A percentile compares a stretch with the other conserved stretches of the same genome.
Evolutionary conservation across 2,113 vertebrate species (phyloP).

Genomic region (Hyperopisus bebe): DNA sequence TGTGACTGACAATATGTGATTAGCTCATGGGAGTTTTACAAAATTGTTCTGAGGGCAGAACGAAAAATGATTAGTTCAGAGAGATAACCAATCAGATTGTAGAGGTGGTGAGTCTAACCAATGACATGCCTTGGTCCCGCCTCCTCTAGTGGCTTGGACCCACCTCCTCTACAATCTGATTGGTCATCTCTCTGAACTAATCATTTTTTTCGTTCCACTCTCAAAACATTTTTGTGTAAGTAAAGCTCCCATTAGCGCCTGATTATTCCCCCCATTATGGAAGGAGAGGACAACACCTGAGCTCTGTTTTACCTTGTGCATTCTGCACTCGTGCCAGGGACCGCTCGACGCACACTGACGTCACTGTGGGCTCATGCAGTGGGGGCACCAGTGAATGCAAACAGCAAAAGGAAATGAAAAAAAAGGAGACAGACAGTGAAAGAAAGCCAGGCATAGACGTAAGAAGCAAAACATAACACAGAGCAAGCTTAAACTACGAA

Average conservation of each 20-base stretch:
- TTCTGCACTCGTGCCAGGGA: constrained; percentile 95
- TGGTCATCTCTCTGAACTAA: not conserved
- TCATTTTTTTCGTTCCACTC: not conserved
- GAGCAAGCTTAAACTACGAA: not conserved
- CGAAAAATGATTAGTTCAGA: not conserved
- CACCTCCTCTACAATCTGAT: not conserved
- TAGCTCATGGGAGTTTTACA: not conserved
- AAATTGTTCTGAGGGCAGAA: not conserved
- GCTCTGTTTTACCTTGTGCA: constrained; percentile 82
- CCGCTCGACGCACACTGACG: constrained; percentile 94
- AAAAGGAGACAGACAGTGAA: constrained; percentile 35
- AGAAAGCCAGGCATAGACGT: not conserved
- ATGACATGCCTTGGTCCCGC: not conserved
- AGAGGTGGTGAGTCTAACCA: not conserved
- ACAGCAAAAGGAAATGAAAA: constrained; percentile 37
- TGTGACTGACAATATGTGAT: not conserved
- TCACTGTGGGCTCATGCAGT: constrained; percentile 83
- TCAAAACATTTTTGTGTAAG: not conserved
- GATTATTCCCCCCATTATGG: not conserved
- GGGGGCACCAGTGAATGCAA: constrained; percentile 60
- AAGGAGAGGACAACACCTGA: not conserved
- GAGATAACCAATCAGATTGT: not conserved
- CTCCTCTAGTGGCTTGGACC: not conserved
- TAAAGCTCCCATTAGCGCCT: not conserved
- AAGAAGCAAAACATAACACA: not conserved